Evolutionary conservation across 2,888 invertebrate species (phyloP).

Genomic region (Lysandra bellargus): DNA sequence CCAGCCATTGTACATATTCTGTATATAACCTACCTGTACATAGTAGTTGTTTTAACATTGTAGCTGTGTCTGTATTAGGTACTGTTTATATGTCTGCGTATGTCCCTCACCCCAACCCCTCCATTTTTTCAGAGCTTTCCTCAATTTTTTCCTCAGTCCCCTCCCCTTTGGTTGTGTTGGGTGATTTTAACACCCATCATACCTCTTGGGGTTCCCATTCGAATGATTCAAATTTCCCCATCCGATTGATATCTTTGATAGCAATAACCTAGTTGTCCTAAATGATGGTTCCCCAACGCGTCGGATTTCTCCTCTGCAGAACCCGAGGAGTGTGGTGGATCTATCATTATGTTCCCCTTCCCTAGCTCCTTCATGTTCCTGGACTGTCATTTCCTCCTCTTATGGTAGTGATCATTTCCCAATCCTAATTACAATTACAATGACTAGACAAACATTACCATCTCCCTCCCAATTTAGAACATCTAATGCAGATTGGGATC

Average conservation of each 20-base stretch:
- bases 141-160: neutral
- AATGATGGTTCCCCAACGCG: neutral
- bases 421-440: neutral
- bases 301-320: no score
- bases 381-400: neutral
- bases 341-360: no score
- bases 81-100: neutral
- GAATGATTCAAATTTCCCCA: no score
- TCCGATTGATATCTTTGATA: no score
- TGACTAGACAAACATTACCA: neutral
- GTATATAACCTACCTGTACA: conserved; percentile 1
- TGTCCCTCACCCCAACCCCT: neutral
- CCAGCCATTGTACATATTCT: neutral
- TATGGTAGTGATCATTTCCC: neutral
- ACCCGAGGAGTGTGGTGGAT: neutral
- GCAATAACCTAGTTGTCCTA: neutral
- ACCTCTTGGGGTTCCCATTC: no score
- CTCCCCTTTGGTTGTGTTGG: no score
- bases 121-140: neutral
- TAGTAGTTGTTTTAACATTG: neutral
- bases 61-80: neutral
- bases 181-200: no score
- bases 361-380: neutral
- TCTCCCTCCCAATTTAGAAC: neutral
- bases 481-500: neutral